phyloP scores from a whole-genome alignment of 2,113 vertebrate genomes.

The Serilophus lunatus region DNA sequence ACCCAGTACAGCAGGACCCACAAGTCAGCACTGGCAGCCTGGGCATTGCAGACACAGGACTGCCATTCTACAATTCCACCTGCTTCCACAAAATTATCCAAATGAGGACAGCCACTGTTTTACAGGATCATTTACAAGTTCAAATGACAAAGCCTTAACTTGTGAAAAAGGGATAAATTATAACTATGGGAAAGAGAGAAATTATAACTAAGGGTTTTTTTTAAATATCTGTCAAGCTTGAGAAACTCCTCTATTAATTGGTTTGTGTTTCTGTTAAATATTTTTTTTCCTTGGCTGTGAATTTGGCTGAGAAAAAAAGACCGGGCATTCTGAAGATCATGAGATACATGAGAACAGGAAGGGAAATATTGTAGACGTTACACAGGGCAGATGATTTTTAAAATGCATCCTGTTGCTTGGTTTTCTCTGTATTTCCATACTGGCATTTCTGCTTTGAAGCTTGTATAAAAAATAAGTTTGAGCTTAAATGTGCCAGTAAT shows the following conservation, averaged over 20 bases:
- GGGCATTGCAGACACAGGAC: not conserved
- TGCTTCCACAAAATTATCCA: not conserved
- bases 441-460: conserved; percentile 30
- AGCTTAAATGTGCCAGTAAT: not conserved
- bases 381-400: not conserved
- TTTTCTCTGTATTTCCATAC: not conserved
- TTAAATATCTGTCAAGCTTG: conserved; percentile 15
- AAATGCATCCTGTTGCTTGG: not conserved
- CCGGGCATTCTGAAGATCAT: not conserved
- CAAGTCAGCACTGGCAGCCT: not conserved
- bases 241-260: conserved; percentile 12
- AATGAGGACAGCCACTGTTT: not conserved
- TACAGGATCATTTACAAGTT: not conserved
- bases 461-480: not conserved
- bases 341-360: not conserved
- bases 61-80: not conserved
- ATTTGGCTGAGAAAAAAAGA: conserved; percentile 24
- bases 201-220: conserved; percentile 32
- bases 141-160: not conserved
- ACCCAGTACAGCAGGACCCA: not conserved
- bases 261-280: not conserved
- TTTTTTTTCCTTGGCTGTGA: not conserved
- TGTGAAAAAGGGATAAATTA: not conserved
- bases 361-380: conserved; percentile 32
- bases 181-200: not conserved